Evolutionary conservation across 2,797 vertebrate genomes (phyloP).

Genomic region (Fringilla coelebs): DNA sequence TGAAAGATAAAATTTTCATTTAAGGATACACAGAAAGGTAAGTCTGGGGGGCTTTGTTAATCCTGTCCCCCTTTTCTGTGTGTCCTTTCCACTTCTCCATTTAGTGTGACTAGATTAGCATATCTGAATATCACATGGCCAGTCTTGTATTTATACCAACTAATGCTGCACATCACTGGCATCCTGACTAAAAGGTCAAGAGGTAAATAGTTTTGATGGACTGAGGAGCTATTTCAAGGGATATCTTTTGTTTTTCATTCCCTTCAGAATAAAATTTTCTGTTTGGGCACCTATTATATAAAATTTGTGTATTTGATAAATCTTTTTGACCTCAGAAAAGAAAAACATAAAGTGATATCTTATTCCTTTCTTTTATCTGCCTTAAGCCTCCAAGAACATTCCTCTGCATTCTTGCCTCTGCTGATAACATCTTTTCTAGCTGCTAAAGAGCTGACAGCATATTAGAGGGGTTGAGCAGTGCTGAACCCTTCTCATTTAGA

Average conservation of each 20-base stretch:
- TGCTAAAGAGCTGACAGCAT: slow-evolving; percentile 44
- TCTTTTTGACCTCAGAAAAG: not conserved
- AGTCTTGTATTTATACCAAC: not conserved
- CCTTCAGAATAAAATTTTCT: not conserved
- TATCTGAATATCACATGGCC: not conserved
- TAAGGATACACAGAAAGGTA: not conserved
- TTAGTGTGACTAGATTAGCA: not conserved
- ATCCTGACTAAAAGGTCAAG: not conserved
- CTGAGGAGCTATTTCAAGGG: not conserved
- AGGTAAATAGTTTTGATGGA: not conserved
- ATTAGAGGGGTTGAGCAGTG: not conserved
- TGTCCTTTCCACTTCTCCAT: not conserved
- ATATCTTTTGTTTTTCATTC: not conserved
- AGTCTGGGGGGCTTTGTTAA: not conserved
- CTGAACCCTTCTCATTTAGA: slow-evolving; percentile 17
- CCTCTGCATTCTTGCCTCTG: slow-evolving; percentile 2
- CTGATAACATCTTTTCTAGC: slow-evolving; percentile 51
- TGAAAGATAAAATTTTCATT: not conserved
- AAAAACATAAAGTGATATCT: not conserved
- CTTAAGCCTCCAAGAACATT: slow-evolving; percentile 7
- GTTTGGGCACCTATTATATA: not conserved
- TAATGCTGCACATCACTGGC: not conserved
- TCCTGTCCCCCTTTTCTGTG: not conserved
- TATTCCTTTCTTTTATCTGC: slow-evolving; percentile 11
- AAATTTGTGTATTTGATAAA: not conserved